Evolutionary conservation across 2,113 vertebrate genomes (phyloP), one percentile per base, ranked within the genome.

Genomic region (Varanus salvator): DNA sequence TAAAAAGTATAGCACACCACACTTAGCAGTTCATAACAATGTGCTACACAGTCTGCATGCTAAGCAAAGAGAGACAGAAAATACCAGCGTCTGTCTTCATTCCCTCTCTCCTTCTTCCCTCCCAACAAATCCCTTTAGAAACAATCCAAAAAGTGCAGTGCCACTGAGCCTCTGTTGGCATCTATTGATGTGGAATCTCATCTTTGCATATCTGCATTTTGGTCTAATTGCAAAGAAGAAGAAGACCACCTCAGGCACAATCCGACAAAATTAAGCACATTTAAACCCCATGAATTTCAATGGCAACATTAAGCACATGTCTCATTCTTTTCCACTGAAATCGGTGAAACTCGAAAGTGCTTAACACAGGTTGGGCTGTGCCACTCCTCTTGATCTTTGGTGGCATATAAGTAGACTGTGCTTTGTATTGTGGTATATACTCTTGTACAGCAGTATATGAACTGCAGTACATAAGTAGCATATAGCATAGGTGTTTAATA

Each of bases 11-110:
- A 93, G 85, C n/a, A 12, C 54, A 25, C 74, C 85, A 77, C 72
- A 57, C 87, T 92, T 94, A 93, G 85, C 80, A 34, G 90, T 96
- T 94, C 69, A 87, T 52, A 95, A 93, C 88, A 90, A 54, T 89
- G 29, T 75, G 31, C 44, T 0, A 48, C 92, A 90, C 80, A 66
- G 87, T 89, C 89, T 82, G 90, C 90, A 91, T 94, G 93, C 88
- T 93, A 95, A 91, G 85, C 60, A 81, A 92, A 94, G 89, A 74
- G 34, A 69, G 17, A 71, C n/a, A 88, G 83, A 94, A 93, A 92
- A 93, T 84, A 86, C 81, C 89, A 38, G 77, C 57, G 50, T n/a
- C 52, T 88, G 91, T 93, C 66, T 96, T 89, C 91, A 48, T 80
- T 80, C 91, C 78, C 78, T 38, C 34, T 38, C 71, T 38, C 44